Conservation (phyloP, 2,888 invertebrate species). For the Ennomos fuscantarius region DNA sequence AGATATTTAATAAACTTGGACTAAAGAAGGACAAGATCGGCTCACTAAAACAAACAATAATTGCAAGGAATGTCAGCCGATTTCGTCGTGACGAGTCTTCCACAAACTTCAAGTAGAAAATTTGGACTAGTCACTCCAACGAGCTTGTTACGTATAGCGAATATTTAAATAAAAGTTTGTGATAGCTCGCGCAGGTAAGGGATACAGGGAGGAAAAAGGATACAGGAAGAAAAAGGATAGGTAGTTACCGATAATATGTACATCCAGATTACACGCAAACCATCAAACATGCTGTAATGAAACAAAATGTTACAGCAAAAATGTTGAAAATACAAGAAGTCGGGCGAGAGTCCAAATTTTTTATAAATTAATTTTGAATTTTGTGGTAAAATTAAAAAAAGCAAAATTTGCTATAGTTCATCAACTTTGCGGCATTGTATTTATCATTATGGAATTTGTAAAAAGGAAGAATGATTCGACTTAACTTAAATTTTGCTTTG, state of each 20-base stretch:
- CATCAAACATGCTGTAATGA: slow-evolving; percentile 83
- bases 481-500: too few species aligned
- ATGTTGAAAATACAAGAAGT: slow-evolving; percentile 33
- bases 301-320: slow-evolving; percentile 57
- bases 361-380: slow-evolving; percentile 61
- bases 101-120: slow-evolving; percentile 72
- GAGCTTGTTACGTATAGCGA: slow-evolving; percentile 51
- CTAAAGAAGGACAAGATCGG: too few species aligned
- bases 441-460: too few species aligned
- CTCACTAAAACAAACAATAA: too few species aligned
- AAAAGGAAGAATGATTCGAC: too few species aligned
- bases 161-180: slow-evolving; percentile 64
- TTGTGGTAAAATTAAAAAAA: slow-evolving; percentile 31
- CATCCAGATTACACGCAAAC: slow-evolving; percentile 84
- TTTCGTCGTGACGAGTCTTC: slow-evolving; percentile 52
- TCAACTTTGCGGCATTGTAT: too few species aligned
- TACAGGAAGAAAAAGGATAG: slow-evolving; percentile 51
- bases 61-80: slow-evolving; percentile 2
- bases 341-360: slow-evolving; percentile 76
- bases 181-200: slow-evolving; percentile 55
- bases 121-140: slow-evolving; percentile 71
- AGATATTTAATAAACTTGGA: too few species aligned
- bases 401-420: too few species aligned
- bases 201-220: slow-evolving; percentile 38
- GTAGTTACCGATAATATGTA: slow-evolving; percentile 77